phyloP scores from a whole-genome alignment of 2,888 invertebrate genomes.

The Acronicta alni region DNA sequence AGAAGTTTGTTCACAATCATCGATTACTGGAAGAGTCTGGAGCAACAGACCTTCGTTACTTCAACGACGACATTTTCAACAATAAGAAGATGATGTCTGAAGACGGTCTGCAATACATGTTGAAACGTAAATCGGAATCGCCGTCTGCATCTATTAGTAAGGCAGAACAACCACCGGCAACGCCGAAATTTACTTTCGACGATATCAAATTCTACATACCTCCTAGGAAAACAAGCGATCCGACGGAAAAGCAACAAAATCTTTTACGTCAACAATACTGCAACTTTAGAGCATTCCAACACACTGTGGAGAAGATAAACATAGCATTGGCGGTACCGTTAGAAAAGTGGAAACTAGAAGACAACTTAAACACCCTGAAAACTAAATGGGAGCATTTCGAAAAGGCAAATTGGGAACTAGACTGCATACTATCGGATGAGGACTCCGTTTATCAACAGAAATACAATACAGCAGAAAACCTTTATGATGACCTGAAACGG shows the following conservation, averaged over 20 bases:
- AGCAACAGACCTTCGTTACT: slow-evolving; percentile 13
- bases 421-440: slow-evolving; percentile 16
- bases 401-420: slow-evolving; percentile 13
- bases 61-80: slow-evolving; percentile 2
- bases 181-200: slow-evolving; percentile 8
- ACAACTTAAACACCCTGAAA: background rate
- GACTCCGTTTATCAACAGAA: slow-evolving; percentile 16
- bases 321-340: background rate
- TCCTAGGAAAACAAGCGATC: slow-evolving; percentile 10
- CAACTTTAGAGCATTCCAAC: slow-evolving; percentile 11
- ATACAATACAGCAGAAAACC: slow-evolving; percentile 5
- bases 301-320: slow-evolving; percentile 13
- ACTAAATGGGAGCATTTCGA: slow-evolving; percentile 12
- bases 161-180: background rate
- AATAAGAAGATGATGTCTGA: slow-evolving; percentile 12
- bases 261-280: slow-evolving; percentile 19
- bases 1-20: slow-evolving; percentile 12
- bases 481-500: slow-evolving; percentile 8
- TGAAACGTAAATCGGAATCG: slow-evolving; percentile 11
- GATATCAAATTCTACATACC: slow-evolving; percentile 18
- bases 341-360: slow-evolving; percentile 11
- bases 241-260: slow-evolving; percentile 14
- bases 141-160: slow-evolving; percentile 6
- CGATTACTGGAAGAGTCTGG: slow-evolving; percentile 11
- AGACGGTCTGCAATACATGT: slow-evolving; percentile 15